Conservation (phyloP, 2,797 vertebrate genomes). For the Myotis planiceps region DNA sequence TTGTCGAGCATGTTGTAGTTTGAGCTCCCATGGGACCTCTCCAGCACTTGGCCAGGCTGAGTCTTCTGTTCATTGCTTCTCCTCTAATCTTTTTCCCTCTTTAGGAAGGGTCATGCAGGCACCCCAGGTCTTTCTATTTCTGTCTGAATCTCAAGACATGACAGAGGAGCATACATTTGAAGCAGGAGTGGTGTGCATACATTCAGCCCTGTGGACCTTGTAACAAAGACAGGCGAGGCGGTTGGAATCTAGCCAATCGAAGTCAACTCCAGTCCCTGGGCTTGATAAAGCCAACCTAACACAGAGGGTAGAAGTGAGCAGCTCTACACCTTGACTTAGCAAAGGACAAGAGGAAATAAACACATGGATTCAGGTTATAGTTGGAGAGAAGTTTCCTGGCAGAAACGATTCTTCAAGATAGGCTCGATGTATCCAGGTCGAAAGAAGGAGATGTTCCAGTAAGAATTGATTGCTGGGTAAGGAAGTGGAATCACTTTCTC, state of each 20-base stretch:
- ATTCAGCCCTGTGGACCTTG: neutral
- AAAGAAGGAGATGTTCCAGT: neutral
- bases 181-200: neutral
- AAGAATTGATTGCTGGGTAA: neutral
- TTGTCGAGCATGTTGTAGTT: neutral
- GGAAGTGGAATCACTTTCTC: neutral
- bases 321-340: neutral
- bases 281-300: neutral
- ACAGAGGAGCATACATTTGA: neutral
- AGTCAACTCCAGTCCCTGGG: neutral
- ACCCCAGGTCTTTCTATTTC: neutral
- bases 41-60: neutral
- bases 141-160: neutral
- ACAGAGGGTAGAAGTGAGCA: neutral
- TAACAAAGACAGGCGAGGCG: rapidly evolving
- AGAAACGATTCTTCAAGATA: neutral
- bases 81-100: neutral
- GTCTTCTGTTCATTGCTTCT: neutral
- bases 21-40: neutral
- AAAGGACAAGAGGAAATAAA: neutral
- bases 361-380: rapidly evolving
- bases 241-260: neutral
- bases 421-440: neutral
- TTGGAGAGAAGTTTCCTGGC: neutral
- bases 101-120: neutral